Base-by-base conservation (phyloP, 2,888 invertebrate genomes). In the Drosophila gaucha region DNA sequence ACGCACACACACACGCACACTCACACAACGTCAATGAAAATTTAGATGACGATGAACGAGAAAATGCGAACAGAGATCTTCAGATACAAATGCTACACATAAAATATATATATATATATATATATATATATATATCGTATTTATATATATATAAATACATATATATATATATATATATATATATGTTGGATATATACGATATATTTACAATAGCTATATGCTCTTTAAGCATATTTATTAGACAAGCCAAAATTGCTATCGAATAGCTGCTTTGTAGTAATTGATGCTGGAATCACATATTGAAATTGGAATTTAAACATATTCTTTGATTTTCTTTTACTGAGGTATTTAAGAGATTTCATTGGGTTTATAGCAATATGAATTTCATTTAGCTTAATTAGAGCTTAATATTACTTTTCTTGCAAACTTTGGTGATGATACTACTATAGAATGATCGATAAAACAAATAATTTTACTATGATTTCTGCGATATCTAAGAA, bases 21-120 rank as follows among this genome's bases (percentile, higher is more conserved):
- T 65, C 73, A 62, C 69, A 65, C 38, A 64, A 64, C 58, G 58
- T 68, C 72, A 62, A 68, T 74, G 79, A 74, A 86, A 80, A 80
- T 80, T 86, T 71, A 80, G 69, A 74, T 74, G 72, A 59, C 59
- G 71, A 31, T 49, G 60, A 62, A 62, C 51, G 43, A 59, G 69
- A 56, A 74, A 63, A 56, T 74, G 62, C 69, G 33, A 68, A 54
- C 35, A 24, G 46, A 51, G 54, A 14, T 47, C 39, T 35, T 28
- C 44, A 51, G 26, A 39, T 20, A 39, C 30, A 52, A 64, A 71
- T 47, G 38, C 39, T 14, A 24, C 24, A 49, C 16, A 39, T 24
- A 14, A 24, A 18, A 14, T 12, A 35, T 30, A 18, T 50, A 46
- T 30, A 22, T 18, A 20, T 43, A 9, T 26, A 31, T 26, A 6